A percentile compares a stretch with the other conserved stretches of the same genome.
phyloP scores from a whole-genome alignment of 35 echinoderm and acorn worm species.

The Apostichopus parvimensis region DNA sequence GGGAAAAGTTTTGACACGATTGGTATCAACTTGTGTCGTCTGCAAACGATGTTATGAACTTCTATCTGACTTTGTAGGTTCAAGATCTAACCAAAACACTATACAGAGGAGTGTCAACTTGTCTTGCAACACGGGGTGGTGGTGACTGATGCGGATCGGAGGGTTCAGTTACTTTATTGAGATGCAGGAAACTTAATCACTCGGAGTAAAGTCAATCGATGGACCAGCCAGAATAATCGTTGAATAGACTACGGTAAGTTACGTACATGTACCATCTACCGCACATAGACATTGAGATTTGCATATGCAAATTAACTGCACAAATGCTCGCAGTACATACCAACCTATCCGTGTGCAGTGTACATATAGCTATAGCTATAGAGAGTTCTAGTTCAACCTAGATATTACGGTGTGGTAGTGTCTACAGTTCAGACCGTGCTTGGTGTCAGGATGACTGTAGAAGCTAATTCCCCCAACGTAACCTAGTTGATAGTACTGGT shows the following conservation, averaged over 20 bases:
- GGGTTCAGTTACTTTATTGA: neutral
- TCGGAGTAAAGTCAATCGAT: neutral
- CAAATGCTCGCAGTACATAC: neutral
- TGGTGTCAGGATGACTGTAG: too few species aligned
- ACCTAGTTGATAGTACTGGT: too few species aligned
- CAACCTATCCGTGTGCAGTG: neutral
- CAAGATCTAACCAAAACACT: too few species aligned
- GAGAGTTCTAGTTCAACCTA: neutral
- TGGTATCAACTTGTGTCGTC: conserved; percentile 12
- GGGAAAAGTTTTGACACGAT: conserved; percentile 8
- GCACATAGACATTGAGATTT: neutral
- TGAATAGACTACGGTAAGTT: neutral
- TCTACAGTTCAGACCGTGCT: too few species aligned
- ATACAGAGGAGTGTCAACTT: neutral
- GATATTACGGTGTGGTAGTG: neutral
- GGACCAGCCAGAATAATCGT: neutral
- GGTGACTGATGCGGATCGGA: neutral
- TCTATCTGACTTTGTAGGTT: neutral
- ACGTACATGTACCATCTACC: neutral
- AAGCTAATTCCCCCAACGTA: too few species aligned
- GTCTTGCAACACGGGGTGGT: neutral
- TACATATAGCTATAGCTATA: neutral
- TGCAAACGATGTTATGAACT: conserved; percentile 9
- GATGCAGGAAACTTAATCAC: too few species aligned
- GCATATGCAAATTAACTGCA: conserved; percentile 3